Evolutionary conservation across 1,140 invertebrate species (phyloP).

Genomic region (Drosophila rufa): DNA sequence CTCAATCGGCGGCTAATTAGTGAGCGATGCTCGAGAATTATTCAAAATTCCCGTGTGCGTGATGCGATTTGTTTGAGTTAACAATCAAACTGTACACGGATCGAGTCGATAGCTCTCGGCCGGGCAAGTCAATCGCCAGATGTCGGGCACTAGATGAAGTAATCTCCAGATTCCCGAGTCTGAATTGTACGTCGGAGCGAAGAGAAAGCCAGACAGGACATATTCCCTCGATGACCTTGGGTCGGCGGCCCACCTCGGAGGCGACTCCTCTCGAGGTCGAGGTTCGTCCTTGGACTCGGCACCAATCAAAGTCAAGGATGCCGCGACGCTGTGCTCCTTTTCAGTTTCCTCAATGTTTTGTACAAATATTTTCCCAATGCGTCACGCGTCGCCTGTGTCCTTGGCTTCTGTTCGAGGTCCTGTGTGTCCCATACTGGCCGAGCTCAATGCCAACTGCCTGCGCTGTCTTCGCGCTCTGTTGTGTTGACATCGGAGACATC

Average conservation of each 20-base stretch:
- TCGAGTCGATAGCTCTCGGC: slow-evolving; percentile 13
- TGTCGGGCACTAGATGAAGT: slow-evolving; percentile 51
- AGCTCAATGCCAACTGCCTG: slow-evolving; percentile 66
- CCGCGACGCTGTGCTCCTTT: slow-evolving; percentile 62
- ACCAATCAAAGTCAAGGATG: slow-evolving; percentile 74
- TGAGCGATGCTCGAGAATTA: slow-evolving; percentile 61
- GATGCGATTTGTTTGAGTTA: slow-evolving; percentile 59
- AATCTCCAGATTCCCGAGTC: slow-evolving; percentile 46
- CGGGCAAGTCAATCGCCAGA: slow-evolving; percentile 31
- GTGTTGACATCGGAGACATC: slow-evolving; percentile 67
- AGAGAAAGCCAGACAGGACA: slow-evolving; percentile 37
- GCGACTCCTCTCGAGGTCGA: slow-evolving; percentile 58
- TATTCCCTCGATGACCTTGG: slow-evolving; percentile 59
- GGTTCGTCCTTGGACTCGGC: slow-evolving; percentile 55
- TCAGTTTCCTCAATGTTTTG: slow-evolving; percentile 54
- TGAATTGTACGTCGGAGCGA: slow-evolving; percentile 26
- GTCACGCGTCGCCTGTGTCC: slow-evolving; percentile 74
- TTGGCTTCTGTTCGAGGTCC: slow-evolving; percentile 75
- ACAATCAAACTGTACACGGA: slow-evolving; percentile 40
- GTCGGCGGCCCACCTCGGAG: slow-evolving; percentile 16
- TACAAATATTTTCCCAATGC: slow-evolving; percentile 76
- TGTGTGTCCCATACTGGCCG: slow-evolving; percentile 32
- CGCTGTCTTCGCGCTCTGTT: slow-evolving; percentile 37
- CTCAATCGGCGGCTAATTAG: slow-evolving; percentile 81
- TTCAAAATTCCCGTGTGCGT: slow-evolving; percentile 48